These are phyloP conservation scores for Drosophila meridiana DNA, from an alignment of 2,888 invertebrate species.

Conservation along the genomic window DNA sequence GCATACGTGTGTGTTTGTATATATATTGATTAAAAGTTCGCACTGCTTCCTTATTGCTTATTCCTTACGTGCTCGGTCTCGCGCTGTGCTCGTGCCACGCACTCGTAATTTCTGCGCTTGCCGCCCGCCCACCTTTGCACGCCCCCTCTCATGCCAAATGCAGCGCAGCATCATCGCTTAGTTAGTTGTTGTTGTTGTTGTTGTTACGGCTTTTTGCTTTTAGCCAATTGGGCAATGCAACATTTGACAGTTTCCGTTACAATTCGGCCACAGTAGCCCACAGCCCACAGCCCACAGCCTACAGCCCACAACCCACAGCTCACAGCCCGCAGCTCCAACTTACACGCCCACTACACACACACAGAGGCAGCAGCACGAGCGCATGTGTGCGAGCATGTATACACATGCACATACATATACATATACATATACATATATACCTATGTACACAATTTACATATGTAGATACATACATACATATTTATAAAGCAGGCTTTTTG, in stretches of 20 bases:
- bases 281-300: background rate
- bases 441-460: background rate
- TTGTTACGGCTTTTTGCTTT: slow-evolving; percentile 32
- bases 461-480: background rate
- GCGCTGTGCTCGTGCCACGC: slow-evolving; percentile 49
- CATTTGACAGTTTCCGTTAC: slow-evolving; percentile 44
- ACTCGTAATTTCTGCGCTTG: slow-evolving; percentile 53
- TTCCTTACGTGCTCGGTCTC: slow-evolving; percentile 30
- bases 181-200: slow-evolving; percentile 23
- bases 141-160: slow-evolving; percentile 34
- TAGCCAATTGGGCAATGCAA: slow-evolving; percentile 44
- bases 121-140: slow-evolving; percentile 1
- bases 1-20: slow-evolving; percentile 29
- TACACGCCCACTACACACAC: slow-evolving; percentile 39
- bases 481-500: slow-evolving; percentile 29
- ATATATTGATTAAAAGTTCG: slow-evolving; percentile 76
- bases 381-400: slow-evolving; percentile 24
- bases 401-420: background rate
- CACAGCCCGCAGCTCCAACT: background rate
- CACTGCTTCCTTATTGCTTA: slow-evolving; percentile 65
- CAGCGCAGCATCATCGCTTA: slow-evolving; percentile 43
- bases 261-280: slow-evolving; percentile 15
- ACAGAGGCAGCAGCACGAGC: slow-evolving; percentile 14
- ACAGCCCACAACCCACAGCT: background rate
- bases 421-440: background rate